phyloP scores from a whole-genome alignment of 2,888 invertebrate species.

The Sicus ferrugineus region DNA sequence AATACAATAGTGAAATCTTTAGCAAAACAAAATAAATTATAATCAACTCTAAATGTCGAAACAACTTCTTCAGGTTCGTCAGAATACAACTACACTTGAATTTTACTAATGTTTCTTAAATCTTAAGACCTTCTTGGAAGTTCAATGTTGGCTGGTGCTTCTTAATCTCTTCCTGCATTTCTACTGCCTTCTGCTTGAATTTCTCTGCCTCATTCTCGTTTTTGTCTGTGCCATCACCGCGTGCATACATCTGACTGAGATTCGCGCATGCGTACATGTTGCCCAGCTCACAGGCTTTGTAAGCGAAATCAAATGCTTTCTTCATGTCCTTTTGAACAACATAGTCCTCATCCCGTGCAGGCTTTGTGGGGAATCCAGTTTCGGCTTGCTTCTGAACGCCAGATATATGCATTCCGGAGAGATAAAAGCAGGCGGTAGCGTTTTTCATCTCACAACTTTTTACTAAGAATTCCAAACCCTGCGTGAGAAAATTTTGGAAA shows the following conservation, averaged over 20 bases:
- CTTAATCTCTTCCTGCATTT: constrained; percentile 74
- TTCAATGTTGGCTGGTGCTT: constrained; percentile 66
- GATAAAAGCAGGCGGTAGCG: constrained; percentile 79
- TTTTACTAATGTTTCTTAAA: constrained; percentile 10
- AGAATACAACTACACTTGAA: too few relatives aligned
- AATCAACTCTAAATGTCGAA: constrained; percentile 15
- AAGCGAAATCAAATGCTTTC: constrained; percentile 80
- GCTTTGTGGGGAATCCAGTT: constrained; percentile 22
- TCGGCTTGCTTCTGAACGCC: constrained; percentile 73
- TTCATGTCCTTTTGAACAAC: constrained; percentile 73
- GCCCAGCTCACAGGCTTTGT: constrained; percentile 82
- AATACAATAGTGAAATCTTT: constrained; percentile 6
- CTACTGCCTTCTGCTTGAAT: constrained; percentile 76
- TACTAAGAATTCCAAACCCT: constrained; percentile 70
- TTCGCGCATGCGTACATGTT: constrained; percentile 91
- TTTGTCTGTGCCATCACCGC: constrained; percentile 83
- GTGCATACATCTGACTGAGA: constrained; percentile 84
- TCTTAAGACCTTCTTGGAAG: constrained; percentile 68
- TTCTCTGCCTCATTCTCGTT: constrained; percentile 75
- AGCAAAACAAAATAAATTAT: constrained; percentile 14
- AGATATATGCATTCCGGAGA: constrained; percentile 80
- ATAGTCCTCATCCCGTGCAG: constrained; percentile 62
- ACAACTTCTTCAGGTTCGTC: not conserved
- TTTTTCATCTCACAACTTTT: constrained; percentile 71
- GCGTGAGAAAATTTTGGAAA: constrained; percentile 39